Evolutionary conservation across 2,113 vertebrate species (phyloP), one percentile per base, ranked within the genome.

Genomic region (Abramis brama): DNA sequence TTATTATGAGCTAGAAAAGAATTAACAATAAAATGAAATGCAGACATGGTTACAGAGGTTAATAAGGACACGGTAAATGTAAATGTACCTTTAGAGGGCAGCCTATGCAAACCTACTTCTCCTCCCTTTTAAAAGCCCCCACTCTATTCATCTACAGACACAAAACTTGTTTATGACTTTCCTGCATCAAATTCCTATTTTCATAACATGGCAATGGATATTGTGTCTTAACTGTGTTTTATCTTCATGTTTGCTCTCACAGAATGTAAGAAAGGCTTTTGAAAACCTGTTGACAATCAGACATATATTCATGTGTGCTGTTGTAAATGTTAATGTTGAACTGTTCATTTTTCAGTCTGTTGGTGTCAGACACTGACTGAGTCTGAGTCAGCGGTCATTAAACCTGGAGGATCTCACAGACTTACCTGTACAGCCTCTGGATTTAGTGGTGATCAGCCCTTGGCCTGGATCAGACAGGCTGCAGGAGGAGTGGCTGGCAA

Each of bases 391-490:
- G 71, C 50, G 70, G 5, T 85, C 11, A 76, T 84, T 50, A 88
- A 79, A 57, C 86, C 82, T 55, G 86, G 88, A 64, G 27, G 68
- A 39, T 88, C 89, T 39, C 30, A 77, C 12, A 88, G 13, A 55
- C 75, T 89, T n/a, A 81, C 79, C 81, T 88, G 89, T 47, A 73
- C 66, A 33, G 17, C 43, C 6, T 84, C 76, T 75, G 86, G 89
- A 30, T 79, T 86, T n/a, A 55, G 33, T 21, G 0, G 84, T 87
- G 13, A 45, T 17, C 1, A 1, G 0, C 0, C 2, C 8, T 39
- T 70, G 4, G 7, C 66, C 19, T 70, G 66, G 66, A 71, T 36
- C 30, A 70, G 66, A 70, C 66, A 36, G 66, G 2, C 66, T 36
- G 66, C 66, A 70, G 68, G 68, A 71, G 64, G 64, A 68, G 64